phyloP scores from a whole-genome alignment of 2,113 vertebrate genomes.

The Brachypodius melanocephalos region DNA sequence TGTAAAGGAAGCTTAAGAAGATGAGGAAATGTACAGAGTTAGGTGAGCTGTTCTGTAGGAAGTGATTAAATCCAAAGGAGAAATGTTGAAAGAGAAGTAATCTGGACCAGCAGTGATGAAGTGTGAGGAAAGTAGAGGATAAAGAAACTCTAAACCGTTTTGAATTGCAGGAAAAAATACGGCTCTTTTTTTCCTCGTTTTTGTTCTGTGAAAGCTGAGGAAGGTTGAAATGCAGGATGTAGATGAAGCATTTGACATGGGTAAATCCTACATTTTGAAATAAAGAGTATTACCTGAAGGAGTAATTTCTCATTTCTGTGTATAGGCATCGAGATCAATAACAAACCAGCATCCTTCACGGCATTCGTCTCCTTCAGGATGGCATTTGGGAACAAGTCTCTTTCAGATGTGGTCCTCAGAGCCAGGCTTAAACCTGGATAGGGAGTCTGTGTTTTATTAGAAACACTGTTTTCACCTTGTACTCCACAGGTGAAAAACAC shows the following conservation, averaged over 20 bases:
- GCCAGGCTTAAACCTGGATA: background rate
- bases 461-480: background rate
- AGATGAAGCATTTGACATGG: background rate
- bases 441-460: background rate
- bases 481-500: background rate
- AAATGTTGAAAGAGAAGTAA: background rate
- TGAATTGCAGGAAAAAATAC: background rate
- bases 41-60: background rate
- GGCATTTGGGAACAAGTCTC: background rate
- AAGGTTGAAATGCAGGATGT: background rate
- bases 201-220: background rate
- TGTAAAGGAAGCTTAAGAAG: background rate
- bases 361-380: background rate
- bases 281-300: background rate
- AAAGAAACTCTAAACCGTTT: background rate
- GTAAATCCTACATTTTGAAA: background rate
- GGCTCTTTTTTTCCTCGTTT: background rate
- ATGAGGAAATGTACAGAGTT: background rate
- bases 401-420: background rate
- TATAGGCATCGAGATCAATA: background rate
- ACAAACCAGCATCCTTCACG: background rate
- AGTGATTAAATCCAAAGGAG: background rate
- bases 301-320: background rate
- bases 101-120: background rate
- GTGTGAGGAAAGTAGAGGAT: background rate